These are phyloP conservation scores for Nudaria mundana DNA, from an alignment of 2,888 invertebrate genomes.

Conservation along the genomic window DNA sequence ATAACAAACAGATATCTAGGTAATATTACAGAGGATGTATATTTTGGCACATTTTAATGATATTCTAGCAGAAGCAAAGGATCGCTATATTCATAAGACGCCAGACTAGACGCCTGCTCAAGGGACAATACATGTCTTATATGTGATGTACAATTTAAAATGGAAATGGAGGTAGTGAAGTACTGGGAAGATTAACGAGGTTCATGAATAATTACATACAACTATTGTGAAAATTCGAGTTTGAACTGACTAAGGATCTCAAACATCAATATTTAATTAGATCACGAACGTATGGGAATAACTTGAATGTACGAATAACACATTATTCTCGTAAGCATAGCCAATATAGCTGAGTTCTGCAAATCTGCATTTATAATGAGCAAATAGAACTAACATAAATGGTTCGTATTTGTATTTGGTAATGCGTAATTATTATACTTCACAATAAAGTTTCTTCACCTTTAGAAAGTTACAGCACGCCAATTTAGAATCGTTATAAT, in stretches of 20 bases:
- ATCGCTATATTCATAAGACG: slow-evolving; percentile 42
- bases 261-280: slow-evolving; percentile 16
- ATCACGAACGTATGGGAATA: slow-evolving; percentile 3
- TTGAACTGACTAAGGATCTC: slow-evolving; percentile 16
- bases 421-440: not conserved
- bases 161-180: slow-evolving; percentile 46
- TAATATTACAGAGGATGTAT: no score
- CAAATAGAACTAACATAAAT: slow-evolving; percentile 1
- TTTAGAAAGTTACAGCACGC: no score
- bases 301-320: slow-evolving; percentile 2
- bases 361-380: slow-evolving; percentile 4
- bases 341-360: slow-evolving; percentile 2
- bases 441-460: not conserved
- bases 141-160: slow-evolving; percentile 47
- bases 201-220: slow-evolving; percentile 48
- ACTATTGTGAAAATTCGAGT: slow-evolving; percentile 41
- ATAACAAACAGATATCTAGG: no score
- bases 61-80: slow-evolving; percentile 50
- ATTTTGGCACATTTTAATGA: slow-evolving; percentile 64
- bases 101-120: slow-evolving; percentile 40
- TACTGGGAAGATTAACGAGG: slow-evolving; percentile 43
- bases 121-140: slow-evolving; percentile 45
- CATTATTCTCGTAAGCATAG: no score
- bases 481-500: slow-evolving; percentile 16
- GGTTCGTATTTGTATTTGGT: not conserved